Conservation (phyloP, 2,797 vertebrate species). For the Myoxocephalus aenaeus region DNA sequence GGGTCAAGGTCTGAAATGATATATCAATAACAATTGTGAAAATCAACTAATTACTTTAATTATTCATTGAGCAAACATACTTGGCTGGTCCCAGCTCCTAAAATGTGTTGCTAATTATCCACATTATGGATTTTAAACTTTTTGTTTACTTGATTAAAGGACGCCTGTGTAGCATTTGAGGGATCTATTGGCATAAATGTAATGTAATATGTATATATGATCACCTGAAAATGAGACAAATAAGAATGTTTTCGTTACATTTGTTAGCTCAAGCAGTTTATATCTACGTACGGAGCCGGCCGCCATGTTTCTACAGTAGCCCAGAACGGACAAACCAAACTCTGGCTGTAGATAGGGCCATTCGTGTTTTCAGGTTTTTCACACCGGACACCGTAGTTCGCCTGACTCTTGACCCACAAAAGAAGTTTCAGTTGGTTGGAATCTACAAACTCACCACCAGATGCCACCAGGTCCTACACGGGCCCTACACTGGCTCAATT, state of each 20-base stretch:
- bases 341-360: background rate
- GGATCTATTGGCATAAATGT: background rate
- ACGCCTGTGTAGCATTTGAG: background rate
- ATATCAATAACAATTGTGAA: background rate
- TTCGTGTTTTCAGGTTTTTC: background rate
- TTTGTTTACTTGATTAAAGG: background rate
- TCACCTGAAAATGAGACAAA: background rate
- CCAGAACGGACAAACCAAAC: background rate
- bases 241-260: background rate
- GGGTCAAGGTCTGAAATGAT: background rate
- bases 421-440: background rate
- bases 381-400: background rate
- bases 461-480: too few species aligned
- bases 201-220: background rate
- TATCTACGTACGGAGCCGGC: background rate
- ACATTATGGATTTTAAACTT: background rate
- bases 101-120: background rate
- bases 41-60: background rate
- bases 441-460: too few species aligned
- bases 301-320: background rate
- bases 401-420: background rate
- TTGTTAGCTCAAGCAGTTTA: background rate
- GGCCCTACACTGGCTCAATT: too few species aligned
- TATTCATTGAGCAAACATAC: background rate
- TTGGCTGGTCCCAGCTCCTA: background rate